Evolutionary conservation across 2,888 invertebrate species (phyloP), one percentile per base, ranked within the genome.

Genomic region (Zhengitettix transpicula): DNA sequence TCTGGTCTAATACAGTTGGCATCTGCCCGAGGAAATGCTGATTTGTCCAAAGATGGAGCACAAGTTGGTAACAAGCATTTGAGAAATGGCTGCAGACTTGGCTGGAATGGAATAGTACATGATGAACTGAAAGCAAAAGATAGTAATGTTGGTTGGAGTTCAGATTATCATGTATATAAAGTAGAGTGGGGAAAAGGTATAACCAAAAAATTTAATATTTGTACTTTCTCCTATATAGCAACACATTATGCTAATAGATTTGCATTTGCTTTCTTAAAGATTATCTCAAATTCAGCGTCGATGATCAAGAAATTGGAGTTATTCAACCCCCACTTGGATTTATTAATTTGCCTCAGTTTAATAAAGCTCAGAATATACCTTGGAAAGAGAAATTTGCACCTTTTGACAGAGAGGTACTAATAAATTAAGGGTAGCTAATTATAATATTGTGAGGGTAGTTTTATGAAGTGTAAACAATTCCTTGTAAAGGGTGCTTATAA

Each of bases 1-100:
- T 86, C 86, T 0, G 87, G 88, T 0, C 77, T 86, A 67, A 78
- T 92, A 51, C 81, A 86, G 55, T 74, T 92, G 14, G 87, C 87
- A 1, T 81, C 81, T 65, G 74, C 81, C 0, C 77, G 80, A 17
- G 89, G 89, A 16, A 88, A 87, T 71, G 68, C 66, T 1, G 65
- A 69, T 10, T 65, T 74, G 1, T n/a, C 28, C 3, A 14, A 14
- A 15, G 40, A 52, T 40, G 58, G 58, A 14, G 41, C 17, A 1
- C 57, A 60, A 17, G 47, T 62, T 42, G 62, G 62, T 9, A 55
- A 56, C 16, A 55, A 42, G 9, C 40, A 55, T 42, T 54, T 62
- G 12, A 60, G 61, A 16, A 58, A 58, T n/a, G 62, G 61, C 14
- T 59, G 59, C 52, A 51, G 51, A 12, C 12, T 61, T 57, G 62